Evolutionary conservation across 2,797 vertebrate species (phyloP).

Genomic region (Sebastes trivittatus): DNA sequence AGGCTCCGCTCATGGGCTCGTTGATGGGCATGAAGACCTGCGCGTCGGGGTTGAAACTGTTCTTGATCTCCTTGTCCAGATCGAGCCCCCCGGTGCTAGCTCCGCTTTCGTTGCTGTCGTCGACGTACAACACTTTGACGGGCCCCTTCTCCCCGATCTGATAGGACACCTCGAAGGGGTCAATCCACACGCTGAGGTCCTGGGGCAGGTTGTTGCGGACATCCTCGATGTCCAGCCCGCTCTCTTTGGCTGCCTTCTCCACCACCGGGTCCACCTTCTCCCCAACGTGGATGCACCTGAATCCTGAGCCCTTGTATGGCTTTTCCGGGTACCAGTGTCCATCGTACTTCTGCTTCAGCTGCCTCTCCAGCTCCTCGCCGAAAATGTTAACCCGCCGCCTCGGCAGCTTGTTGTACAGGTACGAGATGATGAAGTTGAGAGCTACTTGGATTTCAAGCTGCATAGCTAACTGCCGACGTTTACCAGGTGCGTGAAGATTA

Average conservation of each 20-base stretch:
- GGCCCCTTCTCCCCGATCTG: constrained; percentile 98
- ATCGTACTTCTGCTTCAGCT: constrained; percentile 97
- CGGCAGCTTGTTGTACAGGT: constrained; percentile 99
- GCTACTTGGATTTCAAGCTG: constrained; percentile 99
- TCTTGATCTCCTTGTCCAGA: constrained; percentile 98
- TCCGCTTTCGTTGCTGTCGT: constrained; percentile 90
- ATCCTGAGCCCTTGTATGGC: constrained; percentile 98
- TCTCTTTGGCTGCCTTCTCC: constrained; percentile 98
- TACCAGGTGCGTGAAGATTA: constrained; percentile 73
- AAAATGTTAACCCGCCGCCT: constrained; percentile 97
- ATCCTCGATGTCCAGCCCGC: constrained; percentile 96
- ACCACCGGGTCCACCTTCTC: constrained; percentile 98
- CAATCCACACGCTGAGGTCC: constrained; percentile 98
- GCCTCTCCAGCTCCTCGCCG: constrained; percentile 96
- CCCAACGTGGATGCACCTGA: constrained; percentile 96
- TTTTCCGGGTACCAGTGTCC: constrained; percentile 99
- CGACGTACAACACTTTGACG: constrained; percentile 96
- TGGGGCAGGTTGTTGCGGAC: constrained; percentile 97
- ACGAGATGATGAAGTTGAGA: constrained; percentile 99
- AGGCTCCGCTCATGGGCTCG: constrained; percentile 86
- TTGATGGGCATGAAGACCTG: constrained; percentile 98
- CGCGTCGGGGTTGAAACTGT: constrained; percentile 98
- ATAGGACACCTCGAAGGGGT: constrained; percentile 98
- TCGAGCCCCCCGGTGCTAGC: constrained; percentile 82
- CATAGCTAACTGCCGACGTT: constrained; percentile 92